phyloP scores from a whole-genome alignment of 2,797 vertebrate species.

The Poeciliopsis gracilis region DNA sequence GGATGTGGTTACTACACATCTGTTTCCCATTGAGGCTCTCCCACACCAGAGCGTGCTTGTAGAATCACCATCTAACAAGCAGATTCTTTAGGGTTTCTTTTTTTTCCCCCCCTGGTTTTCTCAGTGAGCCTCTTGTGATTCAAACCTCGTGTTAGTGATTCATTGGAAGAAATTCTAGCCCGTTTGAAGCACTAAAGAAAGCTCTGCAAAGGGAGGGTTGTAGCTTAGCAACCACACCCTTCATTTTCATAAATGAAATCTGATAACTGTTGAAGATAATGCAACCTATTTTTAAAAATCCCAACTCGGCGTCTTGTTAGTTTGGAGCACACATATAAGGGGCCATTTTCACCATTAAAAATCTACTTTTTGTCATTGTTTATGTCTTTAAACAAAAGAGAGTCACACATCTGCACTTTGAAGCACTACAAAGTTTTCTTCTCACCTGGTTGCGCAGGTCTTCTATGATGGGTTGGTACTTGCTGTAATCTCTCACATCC shows the following conservation, averaged over 20 bases:
- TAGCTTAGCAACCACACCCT: constrained; percentile 76
- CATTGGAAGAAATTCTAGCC: constrained; percentile 59
- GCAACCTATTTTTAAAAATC: not conserved
- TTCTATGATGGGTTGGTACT: constrained; percentile 84
- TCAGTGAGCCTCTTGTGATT: constrained; percentile 30
- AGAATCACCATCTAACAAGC: constrained; percentile 43
- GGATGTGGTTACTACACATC: constrained; percentile 72
- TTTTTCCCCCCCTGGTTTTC: constrained; percentile 22
- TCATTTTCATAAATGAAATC: constrained; percentile 67
- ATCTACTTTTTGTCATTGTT: not conserved
- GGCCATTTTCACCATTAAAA: constrained; percentile 8
- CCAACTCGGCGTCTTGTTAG: not conserved
- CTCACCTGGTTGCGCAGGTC: constrained; percentile 88
- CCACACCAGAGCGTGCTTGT: constrained; percentile 43
- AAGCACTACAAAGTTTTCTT: not conserved
- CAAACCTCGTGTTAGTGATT: constrained; percentile 60
- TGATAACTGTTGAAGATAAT: constrained; percentile 54
- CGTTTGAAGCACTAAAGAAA: constrained; percentile 30
- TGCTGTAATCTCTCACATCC: constrained; percentile 83
- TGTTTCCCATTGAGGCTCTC: constrained; percentile 77
- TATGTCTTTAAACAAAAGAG: not conserved
- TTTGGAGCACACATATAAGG: not conserved
- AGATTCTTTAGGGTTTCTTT: constrained; percentile 48
- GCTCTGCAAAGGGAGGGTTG: constrained; percentile 50
- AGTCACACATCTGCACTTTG: not conserved